Evolutionary conservation across 2,113 vertebrate species (phyloP).

Genomic region (Phoxinus phoxinus): DNA sequence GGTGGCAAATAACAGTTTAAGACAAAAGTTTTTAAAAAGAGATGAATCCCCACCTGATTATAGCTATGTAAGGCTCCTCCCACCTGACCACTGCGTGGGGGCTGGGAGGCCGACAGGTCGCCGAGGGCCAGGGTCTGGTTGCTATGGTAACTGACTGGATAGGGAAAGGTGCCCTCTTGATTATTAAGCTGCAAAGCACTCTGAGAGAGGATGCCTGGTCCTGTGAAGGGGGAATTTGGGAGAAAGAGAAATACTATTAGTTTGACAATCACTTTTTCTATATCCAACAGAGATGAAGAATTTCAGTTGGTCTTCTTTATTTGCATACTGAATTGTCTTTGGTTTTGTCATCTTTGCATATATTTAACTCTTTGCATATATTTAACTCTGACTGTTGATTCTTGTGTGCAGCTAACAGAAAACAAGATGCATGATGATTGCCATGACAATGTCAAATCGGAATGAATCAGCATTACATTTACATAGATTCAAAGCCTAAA

Average conservation of each 20-base stretch:
- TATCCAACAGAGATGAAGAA: neutral
- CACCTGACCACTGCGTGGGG: constrained; percentile 82
- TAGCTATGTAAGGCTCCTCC: constrained; percentile 91
- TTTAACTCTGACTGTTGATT: neutral
- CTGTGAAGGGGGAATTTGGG: constrained; percentile 68
- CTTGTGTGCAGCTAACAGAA: neutral
- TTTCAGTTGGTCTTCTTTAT: neutral
- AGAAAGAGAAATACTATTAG: neutral
- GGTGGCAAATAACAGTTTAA: neutral
- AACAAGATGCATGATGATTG: neutral
- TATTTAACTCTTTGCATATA: constrained; percentile 6
- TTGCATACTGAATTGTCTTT: neutral
- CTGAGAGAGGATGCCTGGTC: constrained; percentile 96
- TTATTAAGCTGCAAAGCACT: constrained; percentile 96
- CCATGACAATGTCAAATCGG: neutral
- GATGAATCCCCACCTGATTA: constrained; percentile 84
- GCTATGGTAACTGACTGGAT: constrained; percentile 95
- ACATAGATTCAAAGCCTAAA: neutral
- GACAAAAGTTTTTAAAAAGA: neutral
- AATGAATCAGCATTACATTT: neutral
- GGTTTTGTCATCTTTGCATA: neutral
- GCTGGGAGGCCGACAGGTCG: constrained; percentile 79
- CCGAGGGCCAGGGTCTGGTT: constrained; percentile 94
- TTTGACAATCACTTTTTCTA: neutral
- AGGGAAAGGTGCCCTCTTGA: constrained; percentile 91